Conservation (phyloP, 2,113 vertebrate species). For the Oreochromis aureus region DNA sequence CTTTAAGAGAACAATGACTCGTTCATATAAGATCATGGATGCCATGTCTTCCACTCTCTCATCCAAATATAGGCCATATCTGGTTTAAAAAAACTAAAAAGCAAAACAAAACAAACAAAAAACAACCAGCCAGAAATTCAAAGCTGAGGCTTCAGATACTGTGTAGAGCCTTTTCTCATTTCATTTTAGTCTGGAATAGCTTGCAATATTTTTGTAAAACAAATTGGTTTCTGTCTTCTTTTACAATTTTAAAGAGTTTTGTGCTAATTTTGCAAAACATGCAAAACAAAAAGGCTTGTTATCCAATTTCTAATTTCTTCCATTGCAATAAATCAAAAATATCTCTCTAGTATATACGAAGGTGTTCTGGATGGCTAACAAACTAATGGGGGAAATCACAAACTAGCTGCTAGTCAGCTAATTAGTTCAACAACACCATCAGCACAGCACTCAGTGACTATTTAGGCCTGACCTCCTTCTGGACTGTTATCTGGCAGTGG, state of each 20-base stretch:
- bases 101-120: not conserved
- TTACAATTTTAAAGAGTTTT: not conserved
- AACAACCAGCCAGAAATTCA: not conserved
- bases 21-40: not conserved
- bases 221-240: not conserved
- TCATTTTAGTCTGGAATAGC: not conserved
- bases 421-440: conserved; percentile 6
- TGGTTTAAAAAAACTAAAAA: not conserved
- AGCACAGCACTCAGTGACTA: conserved; percentile 30
- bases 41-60: not conserved
- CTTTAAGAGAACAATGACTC: not conserved
- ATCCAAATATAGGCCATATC: not conserved
- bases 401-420: not conserved
- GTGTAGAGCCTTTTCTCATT: not conserved
- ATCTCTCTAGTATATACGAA: not conserved
- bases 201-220: not conserved
- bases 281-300: not conserved
- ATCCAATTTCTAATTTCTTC: not conserved
- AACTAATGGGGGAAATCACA: not conserved
- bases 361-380: not conserved
- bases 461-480: conserved; percentile 46
- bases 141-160: not conserved
- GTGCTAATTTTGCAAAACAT: not conserved
- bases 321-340: not conserved
- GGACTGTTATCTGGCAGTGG: conserved; percentile 18